phyloP scores from a whole-genome alignment of 2,797 vertebrate species.

The Morelia viridis region DNA sequence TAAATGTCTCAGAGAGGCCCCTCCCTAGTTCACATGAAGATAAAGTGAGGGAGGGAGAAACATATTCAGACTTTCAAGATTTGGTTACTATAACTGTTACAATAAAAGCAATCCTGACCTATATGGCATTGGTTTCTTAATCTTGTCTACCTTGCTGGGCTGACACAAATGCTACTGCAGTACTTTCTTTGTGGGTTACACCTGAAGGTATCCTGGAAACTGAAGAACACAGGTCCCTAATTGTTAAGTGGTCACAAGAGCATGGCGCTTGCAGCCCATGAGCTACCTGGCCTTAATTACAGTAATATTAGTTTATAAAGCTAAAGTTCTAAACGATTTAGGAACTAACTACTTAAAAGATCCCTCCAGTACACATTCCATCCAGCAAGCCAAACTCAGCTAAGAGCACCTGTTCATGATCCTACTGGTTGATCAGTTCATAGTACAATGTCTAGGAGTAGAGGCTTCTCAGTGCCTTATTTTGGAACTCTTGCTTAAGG shows the following conservation, averaged over 20 bases:
- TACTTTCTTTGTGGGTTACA: background rate
- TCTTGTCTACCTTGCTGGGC: background rate
- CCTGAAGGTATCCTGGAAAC: background rate
- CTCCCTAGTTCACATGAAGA: background rate
- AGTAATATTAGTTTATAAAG: background rate
- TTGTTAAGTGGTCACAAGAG: background rate
- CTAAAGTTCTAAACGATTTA: too few species aligned
- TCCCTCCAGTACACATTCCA: too few species aligned
- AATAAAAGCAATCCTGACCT: background rate
- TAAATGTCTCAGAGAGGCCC: background rate
- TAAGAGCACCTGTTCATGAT: too few species aligned
- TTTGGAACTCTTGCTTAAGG: too few species aligned
- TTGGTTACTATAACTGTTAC: background rate
- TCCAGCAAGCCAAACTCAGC: too few species aligned
- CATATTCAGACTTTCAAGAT: background rate
- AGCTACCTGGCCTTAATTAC: background rate
- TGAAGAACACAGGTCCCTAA: background rate
- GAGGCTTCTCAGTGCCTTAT: too few species aligned
- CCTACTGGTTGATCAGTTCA: too few species aligned
- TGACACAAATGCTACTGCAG: background rate
- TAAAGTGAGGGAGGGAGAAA: background rate
- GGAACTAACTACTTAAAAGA: too few species aligned
- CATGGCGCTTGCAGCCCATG: background rate
- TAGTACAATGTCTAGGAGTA: too few species aligned
- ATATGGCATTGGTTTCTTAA: background rate